Percentiles rank a stretch among this genome's conserved stretches.
phyloP scores from a whole-genome alignment of 2,888 invertebrate genomes.

The Neria commutata region DNA sequence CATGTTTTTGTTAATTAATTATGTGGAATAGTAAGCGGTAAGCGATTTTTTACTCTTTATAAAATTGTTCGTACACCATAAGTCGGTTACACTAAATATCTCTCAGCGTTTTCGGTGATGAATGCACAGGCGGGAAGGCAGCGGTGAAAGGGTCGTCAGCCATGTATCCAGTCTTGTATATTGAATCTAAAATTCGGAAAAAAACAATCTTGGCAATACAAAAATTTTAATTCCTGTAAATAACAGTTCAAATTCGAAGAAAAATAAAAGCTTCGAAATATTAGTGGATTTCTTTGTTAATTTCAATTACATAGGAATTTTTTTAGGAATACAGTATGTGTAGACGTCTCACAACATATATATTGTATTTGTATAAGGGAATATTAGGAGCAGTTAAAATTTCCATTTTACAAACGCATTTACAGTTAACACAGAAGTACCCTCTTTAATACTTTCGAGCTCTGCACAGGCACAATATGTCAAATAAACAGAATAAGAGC shows the following conservation, averaged over 20 bases:
- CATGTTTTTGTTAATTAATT: no score
- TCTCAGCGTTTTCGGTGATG: background rate
- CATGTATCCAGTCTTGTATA: constrained; percentile 42
- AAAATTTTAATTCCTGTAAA: constrained; percentile 6
- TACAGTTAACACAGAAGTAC: no score
- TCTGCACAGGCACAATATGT: background rate
- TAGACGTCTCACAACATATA: background rate
- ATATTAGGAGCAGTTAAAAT: background rate
- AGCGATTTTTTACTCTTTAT: no score
- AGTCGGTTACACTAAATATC: no score
- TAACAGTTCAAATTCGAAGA: background rate
- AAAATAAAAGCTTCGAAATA: background rate
- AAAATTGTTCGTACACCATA: no score
- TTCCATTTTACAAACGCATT: background rate
- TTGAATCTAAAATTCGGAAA: constrained; percentile 43
- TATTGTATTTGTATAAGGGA: background rate
- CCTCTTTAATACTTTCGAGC: no score
- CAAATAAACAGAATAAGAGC: background rate
- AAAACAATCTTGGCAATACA: constrained; percentile 18
- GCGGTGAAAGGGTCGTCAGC: constrained; percentile 43
- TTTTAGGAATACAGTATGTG: no score
- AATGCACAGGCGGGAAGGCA: background rate
- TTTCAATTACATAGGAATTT: background rate
- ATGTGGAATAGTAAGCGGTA: no score
- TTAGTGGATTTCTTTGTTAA: background rate